Evolutionary conservation across 2,113 vertebrate species (phyloP).

Genomic region (Cathartes aura): DNA sequence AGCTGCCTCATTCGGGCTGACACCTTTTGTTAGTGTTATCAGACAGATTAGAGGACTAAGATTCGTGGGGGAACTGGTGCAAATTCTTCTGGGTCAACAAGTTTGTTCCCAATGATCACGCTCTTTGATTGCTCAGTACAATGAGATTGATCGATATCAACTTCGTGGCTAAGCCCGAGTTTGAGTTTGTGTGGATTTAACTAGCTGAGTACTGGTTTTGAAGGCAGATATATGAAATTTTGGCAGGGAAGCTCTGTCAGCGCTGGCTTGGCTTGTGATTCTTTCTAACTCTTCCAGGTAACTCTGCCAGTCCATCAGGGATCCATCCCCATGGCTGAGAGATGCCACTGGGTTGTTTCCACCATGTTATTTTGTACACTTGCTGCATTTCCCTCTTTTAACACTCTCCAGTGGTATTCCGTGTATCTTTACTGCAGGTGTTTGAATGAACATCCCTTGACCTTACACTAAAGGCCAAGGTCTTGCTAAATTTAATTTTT

Average conservation of each 20-base stretch:
- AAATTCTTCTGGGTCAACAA: slow-evolving; percentile 86
- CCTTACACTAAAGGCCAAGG: neutral
- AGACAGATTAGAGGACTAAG: slow-evolving; percentile 74
- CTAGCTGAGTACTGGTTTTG: neutral
- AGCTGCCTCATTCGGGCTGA: slow-evolving; percentile 73
- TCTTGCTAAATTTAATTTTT: neutral
- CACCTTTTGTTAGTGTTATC: slow-evolving; percentile 81
- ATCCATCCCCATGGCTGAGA: neutral
- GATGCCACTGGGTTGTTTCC: neutral
- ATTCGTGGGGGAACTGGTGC: slow-evolving; percentile 79
- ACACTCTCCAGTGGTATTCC: neutral
- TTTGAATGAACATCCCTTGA: neutral
- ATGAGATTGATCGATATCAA: slow-evolving; percentile 81
- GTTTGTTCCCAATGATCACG: slow-evolving; percentile 80
- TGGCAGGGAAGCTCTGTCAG: neutral
- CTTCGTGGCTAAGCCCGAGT: neutral
- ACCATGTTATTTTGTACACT: neutral
- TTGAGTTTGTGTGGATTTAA: neutral
- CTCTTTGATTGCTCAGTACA: slow-evolving; percentile 86
- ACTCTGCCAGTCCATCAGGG: rapidly evolving
- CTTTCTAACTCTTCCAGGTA: neutral
- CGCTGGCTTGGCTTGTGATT: neutral
- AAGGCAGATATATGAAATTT: neutral
- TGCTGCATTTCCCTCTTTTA: neutral
- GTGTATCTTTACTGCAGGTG: rapidly evolving